Evolutionary conservation across 2,113 vertebrate genomes (phyloP), one percentile per base, ranked within the genome.

Genomic region (Aegotheles bennettii): DNA sequence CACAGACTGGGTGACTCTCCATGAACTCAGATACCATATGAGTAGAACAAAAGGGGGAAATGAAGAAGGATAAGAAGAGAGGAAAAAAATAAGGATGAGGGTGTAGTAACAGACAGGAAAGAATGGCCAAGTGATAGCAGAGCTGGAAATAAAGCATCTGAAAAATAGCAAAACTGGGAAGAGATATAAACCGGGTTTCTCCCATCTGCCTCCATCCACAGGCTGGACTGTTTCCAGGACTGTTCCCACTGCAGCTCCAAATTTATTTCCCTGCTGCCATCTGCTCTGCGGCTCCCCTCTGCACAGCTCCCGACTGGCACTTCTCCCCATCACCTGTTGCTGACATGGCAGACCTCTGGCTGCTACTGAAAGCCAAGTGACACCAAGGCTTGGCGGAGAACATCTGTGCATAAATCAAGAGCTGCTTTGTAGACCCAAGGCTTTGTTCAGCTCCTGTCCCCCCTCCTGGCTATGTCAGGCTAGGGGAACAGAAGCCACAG

Each of bases 251-350:
- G 59, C 96, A 95, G 93, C 42, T 97, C 95, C 95, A 91, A 85
- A 94, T 93, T 86, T 90, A 78, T 88, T 96, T 94, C 92, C 94
- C 96, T 90, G 95, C 95, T 97, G 95, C 96, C 95, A 96, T 97
- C 96, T 95, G 95, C 92, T 97, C 95, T 38, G 88, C 47, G 68
- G 92, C 91, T 96, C 89, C 88, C 78, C 88, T 95, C 91, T 68
- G 81, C 89, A 88, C 95, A 96, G 2, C 68, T 94, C 86, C 67
- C 1, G 48, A 80, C 94, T 96, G 94, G 93, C 95, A 86, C 86
- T 87, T 68, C 88, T 92, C 48, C 88, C 89, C 24, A 0, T 95
- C 97, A 98, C 97, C 97, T 98, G 97, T 94, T 96, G 96, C 71
- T 86, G 91, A 84, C 95, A 94, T 48, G 93, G 92, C 95, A 97